Percentiles rank a stretch among this genome's conserved stretches.
phyloP scores from a whole-genome alignment of 2,888 invertebrate genomes.

The Microctonus aethiopoides region DNA sequence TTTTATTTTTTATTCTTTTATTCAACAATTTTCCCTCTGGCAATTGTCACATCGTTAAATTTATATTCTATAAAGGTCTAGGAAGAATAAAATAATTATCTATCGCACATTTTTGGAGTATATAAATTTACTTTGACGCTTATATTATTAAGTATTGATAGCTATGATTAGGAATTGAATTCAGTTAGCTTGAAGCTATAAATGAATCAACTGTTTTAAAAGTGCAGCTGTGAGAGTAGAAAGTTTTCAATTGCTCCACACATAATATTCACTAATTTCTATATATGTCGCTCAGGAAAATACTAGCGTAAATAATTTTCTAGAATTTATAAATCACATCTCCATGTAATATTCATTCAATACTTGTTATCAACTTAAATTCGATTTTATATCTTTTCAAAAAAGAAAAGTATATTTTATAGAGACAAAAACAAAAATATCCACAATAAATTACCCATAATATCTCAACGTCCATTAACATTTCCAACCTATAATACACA shows the following conservation, averaged over 20 bases:
- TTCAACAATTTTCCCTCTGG: not conserved
- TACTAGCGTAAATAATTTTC: slow-evolving; percentile 50
- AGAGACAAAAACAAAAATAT: not conserved
- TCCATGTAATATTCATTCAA: slow-evolving; percentile 6
- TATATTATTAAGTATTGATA: not conserved
- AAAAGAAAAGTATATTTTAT: not conserved
- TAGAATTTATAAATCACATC: slow-evolving; percentile 47
- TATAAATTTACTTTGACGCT: too few species aligned
- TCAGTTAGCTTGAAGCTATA: not conserved
- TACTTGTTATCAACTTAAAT: slow-evolving; percentile 24
- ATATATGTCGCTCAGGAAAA: slow-evolving; percentile 45
- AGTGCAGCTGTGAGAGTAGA: slow-evolving; percentile 45
- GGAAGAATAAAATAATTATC: too few species aligned
- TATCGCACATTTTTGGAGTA: too few species aligned
- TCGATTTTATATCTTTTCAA: not conserved
- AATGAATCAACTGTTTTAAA: slow-evolving; percentile 12
- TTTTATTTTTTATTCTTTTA: not conserved
- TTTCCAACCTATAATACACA: too few species aligned
- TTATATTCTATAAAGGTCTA: too few species aligned
- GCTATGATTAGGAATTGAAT: not conserved
- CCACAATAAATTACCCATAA: not conserved
- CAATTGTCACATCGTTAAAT: not conserved
- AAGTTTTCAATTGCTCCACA: slow-evolving; percentile 49
- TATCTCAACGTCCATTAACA: too few species aligned
- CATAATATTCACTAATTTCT: not conserved